A percentile compares a stretch with the other conserved stretches of the same genome.
Evolutionary conservation across 2,797 vertebrate genomes (phyloP).

Genomic region (Rhodeus uyekii): DNA sequence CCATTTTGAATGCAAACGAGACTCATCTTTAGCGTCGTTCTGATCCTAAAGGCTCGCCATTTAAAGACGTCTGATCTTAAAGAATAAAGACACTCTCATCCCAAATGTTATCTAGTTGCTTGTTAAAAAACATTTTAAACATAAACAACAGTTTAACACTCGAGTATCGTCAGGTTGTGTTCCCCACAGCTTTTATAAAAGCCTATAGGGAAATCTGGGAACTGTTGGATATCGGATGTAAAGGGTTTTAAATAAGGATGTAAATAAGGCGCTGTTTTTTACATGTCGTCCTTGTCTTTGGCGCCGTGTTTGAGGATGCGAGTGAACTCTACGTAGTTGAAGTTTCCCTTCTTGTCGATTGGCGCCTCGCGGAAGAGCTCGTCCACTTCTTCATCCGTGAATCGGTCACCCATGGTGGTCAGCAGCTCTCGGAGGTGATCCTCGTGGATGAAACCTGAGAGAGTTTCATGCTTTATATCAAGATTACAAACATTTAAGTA

Average conservation of each 20-base stretch:
- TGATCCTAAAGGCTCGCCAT: too few relatives aligned
- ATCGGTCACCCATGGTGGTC: conserved; percentile 87
- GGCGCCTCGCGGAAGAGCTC: conserved; percentile 87
- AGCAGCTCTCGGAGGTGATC: conserved; percentile 85
- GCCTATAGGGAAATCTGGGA: background rate
- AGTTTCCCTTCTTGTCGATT: conserved; percentile 87
- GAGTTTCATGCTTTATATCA: background rate
- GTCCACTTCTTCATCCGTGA: conserved; percentile 86
- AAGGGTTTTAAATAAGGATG: background rate
- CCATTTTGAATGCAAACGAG: too few relatives aligned
- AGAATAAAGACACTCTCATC: too few relatives aligned
- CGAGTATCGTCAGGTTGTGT: background rate
- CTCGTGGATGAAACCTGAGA: conserved; percentile 77
- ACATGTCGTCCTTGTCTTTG: conserved; percentile 84
- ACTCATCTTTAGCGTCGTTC: too few relatives aligned
- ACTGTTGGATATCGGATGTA: background rate
- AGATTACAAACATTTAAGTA: background rate
- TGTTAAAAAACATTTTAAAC: too few relatives aligned
- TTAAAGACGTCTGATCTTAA: too few relatives aligned
- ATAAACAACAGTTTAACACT: too few relatives aligned
- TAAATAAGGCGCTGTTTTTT: background rate
- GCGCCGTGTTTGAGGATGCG: conserved; percentile 87
- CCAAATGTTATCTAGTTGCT: too few relatives aligned
- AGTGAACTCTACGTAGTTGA: conserved; percentile 87
- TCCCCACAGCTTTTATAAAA: background rate